Base-by-base conservation (phyloP, 2,113 vertebrate genomes). In the Halichoeres trimaculatus region DNA sequence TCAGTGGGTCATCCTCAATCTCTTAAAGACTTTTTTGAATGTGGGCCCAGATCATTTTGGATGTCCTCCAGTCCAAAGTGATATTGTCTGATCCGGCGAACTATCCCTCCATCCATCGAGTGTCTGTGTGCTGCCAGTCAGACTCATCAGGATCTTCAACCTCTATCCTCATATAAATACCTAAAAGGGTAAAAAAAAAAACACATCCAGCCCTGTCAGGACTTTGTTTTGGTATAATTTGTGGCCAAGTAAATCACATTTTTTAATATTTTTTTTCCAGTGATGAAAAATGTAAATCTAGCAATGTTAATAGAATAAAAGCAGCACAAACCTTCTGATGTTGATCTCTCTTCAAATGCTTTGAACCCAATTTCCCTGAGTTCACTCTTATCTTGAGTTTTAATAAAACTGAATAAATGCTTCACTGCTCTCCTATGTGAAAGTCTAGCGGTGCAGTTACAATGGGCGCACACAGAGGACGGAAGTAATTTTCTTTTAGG, bases 401-500 rank as follows among this genome's bases (percentile, higher is more conserved):
- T 12, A 55, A 51, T 70, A 56, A 57, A 70, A 40, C 10, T 16
- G 13, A 22, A 41, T 36, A 26, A 53, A 52, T 30, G 24, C 43
- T 57, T 6, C 5, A 38, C 17, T 30, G 17, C 60, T n/a, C 41
- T 60, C 59, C 30, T 3, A 26, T 66, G 56, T n/a, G 5, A 3
- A 68, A 34, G 59, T 51, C 20, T 67, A 30, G 16, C 19, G 2
- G 58, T 73, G 34, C 40, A 60, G 48, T 61, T 30, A 5, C 34
- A 34, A 62, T 58, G 59, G 53, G 53, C 34, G 26, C 30, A 38
- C 34, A 53, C 38, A 30, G 70, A 66, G 50, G 56, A 66, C 74
- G 35, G 61, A 72, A 58, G 36, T 45, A 50, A 82, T 78, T 78
- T 74, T 55, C 65, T 81, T 76, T 71, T 67, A 63, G 47, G 53